These are phyloP conservation scores for Eristalis arbustorum DNA, from an alignment of 2,888 invertebrate genomes.

Conservation along the genomic window DNA sequence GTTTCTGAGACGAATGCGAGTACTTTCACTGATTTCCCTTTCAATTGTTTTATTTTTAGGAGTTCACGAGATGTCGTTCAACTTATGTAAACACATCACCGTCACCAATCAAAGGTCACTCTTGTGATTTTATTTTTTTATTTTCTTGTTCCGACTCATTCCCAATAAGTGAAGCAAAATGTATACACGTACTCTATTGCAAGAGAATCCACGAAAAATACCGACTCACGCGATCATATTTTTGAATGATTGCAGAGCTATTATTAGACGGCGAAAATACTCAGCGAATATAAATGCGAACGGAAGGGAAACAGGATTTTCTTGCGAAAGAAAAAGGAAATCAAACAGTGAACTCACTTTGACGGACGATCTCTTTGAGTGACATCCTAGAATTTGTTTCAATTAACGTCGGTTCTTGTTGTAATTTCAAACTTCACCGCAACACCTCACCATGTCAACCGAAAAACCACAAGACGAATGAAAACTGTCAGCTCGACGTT, in stretches of 20 bases:
- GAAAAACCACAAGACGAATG: slow-evolving; percentile 22
- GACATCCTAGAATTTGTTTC: slow-evolving; percentile 84
- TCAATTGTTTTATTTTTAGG: background rate
- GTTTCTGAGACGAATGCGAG: background rate
- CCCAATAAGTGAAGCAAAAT: background rate
- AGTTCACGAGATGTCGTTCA: background rate
- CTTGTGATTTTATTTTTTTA: background rate
- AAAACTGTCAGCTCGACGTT: slow-evolving; percentile 14
- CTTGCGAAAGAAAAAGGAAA: background rate
- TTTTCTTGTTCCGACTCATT: background rate
- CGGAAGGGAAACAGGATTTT: background rate
- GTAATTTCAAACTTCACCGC: background rate
- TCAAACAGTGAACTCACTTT: slow-evolving; percentile 85
- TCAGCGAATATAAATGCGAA: background rate
- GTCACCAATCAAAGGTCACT: background rate
- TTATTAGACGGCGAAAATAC: background rate
- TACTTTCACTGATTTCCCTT: background rate
- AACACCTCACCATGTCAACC: background rate
- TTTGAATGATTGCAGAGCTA: background rate
- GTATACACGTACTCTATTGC: background rate
- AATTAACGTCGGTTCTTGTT: background rate
- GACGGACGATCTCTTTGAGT: slow-evolving; percentile 91
- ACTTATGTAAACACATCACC: background rate
- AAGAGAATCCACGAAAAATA: background rate
- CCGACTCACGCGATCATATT: background rate